Evolutionary conservation across 2,113 vertebrate genomes (phyloP), one percentile per base, ranked within the genome.

Genomic region (Heterotis niloticus): DNA sequence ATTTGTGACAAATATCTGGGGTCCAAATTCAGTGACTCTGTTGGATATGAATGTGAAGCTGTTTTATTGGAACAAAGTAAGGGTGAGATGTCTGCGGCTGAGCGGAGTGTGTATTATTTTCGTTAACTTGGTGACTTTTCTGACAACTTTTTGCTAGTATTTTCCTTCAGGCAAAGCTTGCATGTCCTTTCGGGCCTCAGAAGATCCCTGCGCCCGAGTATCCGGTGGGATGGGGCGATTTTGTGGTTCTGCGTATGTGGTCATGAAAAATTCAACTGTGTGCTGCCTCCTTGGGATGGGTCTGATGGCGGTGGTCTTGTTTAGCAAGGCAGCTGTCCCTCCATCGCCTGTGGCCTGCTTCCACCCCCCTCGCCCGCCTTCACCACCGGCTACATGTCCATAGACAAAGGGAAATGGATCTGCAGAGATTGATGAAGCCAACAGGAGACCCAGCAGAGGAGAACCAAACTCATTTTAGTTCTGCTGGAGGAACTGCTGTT

Each of bases 291-390:
- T 91, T 92, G 93, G 95, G 94, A 95, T 94, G 92, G 94, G 94
- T 93, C 94, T 96, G 95, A 94, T 96, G 95, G 94, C 95, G 93
- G 93, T 95, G 93, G 93, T 94, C 96, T 95, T 96, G 94, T 95
- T 74, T 94, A 92, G 92, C 28, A 90, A 91, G 90, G 87, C 26
- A 13, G 23, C 12, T 26, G 56, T 52, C 73, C 28, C 74, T 16
- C 10, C 74, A 64, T 9, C 28, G 56, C 71, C 54, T 26, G 18
- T 64, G 74, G 26, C 28, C 20, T 5, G 17, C 18, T 26, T 24
- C 24, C 28, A 4, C 59, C 18, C 14, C 12, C 72, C n/a, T n/a
- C 2, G 34, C 34, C 7, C 34, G 34, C 34, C 34, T 44, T 44
- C 23, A 29, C n/a, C 13, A 24, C 18, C 16, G 13, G 54, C 72